Conservation (phyloP, 2,113 vertebrate genomes). For the Loxodonta africana region DNA sequence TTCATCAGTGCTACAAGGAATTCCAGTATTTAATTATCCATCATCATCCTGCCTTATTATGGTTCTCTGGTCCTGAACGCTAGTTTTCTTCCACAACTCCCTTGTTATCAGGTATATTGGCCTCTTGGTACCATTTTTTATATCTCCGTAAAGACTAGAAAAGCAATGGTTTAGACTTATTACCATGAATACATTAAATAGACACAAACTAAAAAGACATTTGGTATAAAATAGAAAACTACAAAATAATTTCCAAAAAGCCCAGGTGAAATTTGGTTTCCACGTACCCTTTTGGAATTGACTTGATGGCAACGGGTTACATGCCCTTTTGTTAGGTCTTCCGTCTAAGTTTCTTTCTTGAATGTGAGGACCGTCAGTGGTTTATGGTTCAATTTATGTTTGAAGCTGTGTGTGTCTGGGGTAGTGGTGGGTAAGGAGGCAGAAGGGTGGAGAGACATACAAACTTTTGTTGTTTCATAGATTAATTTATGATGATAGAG, state of each 20-base stretch:
- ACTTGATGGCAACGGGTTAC: too few relatives aligned
- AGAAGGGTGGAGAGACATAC: rapidly evolving
- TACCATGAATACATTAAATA: background rate
- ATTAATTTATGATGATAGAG: background rate
- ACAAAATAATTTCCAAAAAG: background rate
- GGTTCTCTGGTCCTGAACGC: background rate
- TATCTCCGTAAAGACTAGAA: background rate
- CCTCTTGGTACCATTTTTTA: background rate
- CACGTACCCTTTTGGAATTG: too few relatives aligned
- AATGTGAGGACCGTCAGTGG: rapidly evolving
- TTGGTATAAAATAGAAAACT: background rate
- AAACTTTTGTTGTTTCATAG: background rate
- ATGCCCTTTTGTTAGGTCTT: background rate
- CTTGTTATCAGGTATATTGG: background rate
- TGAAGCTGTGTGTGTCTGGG: rapidly evolving
- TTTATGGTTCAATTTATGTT: too few relatives aligned
- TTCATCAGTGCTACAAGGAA: rapidly evolving
- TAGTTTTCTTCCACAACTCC: background rate
- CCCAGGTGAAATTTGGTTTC: background rate
- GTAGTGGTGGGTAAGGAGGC: background rate
- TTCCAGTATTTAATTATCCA: background rate
- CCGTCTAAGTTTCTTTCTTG: background rate
- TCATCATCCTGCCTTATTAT: background rate
- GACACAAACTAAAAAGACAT: background rate
- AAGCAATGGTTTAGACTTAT: background rate